Percentiles rank a stretch among this genome's conserved stretches.
phyloP scores from a whole-genome alignment of 1,140 invertebrate species.

The Nixonia krombeini region DNA sequence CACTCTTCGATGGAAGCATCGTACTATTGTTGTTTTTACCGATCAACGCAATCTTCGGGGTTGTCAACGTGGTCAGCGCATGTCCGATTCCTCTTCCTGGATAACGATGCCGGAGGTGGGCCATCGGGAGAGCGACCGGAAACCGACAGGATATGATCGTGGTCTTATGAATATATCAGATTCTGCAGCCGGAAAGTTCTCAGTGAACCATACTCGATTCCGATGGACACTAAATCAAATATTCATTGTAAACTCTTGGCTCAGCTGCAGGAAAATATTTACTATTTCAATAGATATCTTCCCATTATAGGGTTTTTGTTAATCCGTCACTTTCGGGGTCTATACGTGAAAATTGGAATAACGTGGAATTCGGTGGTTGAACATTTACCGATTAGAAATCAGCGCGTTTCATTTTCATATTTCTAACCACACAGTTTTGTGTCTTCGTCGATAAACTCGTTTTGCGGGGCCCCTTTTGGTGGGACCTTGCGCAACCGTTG shows the following conservation, averaged over 20 bases:
- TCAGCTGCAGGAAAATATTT: background rate
- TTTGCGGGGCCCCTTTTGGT: constrained; percentile 11
- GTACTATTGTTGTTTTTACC: background rate
- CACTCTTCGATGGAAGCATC: background rate
- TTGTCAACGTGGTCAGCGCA: background rate
- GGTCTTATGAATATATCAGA: constrained; percentile 5
- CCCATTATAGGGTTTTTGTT: no score
- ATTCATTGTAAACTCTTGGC: background rate
- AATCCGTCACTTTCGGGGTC: no score
- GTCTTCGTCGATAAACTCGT: no score
- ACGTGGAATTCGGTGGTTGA: no score
- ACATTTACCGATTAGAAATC: no score
- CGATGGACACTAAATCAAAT: background rate
- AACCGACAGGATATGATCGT: background rate
- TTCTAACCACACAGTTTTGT: no score
- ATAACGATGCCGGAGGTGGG: background rate
- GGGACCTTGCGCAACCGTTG: no score
- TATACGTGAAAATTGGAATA: no score
- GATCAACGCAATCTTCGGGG: background rate
- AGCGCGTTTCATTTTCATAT: no score
- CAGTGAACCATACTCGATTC: background rate
- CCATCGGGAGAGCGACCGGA: background rate
- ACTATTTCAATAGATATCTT: constrained; percentile 1
- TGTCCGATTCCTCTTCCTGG: background rate
- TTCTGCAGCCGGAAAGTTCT: background rate